Evolutionary conservation across 2,113 vertebrate genomes (phyloP).

Genomic region (Dromaius novaehollandiae): DNA sequence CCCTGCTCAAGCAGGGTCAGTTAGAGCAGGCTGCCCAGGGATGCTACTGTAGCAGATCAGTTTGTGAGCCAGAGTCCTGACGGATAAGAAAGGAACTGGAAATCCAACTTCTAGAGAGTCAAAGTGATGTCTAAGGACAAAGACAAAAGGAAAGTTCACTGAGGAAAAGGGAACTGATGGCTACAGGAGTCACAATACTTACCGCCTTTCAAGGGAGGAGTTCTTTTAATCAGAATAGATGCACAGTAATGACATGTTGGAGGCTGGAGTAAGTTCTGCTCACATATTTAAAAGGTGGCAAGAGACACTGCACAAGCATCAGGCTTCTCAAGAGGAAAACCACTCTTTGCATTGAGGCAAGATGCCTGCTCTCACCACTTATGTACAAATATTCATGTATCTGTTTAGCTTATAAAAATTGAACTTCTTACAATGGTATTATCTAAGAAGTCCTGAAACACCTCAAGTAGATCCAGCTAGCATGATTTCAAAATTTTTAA

Average conservation of each 20-base stretch:
- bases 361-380: not conserved
- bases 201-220: not conserved
- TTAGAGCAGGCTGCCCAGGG: not conserved
- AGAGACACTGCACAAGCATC: not conserved
- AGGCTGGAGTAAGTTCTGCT: not conserved
- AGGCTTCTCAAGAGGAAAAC: not conserved
- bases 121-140: not conserved
- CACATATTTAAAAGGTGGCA: not conserved
- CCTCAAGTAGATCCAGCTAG: not conserved
- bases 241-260: accelerated
- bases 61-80: not conserved
- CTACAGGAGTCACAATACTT: not conserved
- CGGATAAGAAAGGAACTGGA: not conserved
- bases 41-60: not conserved
- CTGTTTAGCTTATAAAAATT: not conserved
- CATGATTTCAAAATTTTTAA: not conserved
- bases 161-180: not conserved
- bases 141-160: not conserved
- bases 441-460: not conserved
- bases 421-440: not conserved
- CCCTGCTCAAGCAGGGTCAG: not conserved
- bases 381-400: not conserved
- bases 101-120: not conserved
- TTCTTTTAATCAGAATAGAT: not conserved
- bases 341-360: not conserved